Evolutionary conservation across 2,113 vertebrate genomes (phyloP), one percentile per base, ranked within the genome.

Genomic region (Heloderma charlesbogerti): DNA sequence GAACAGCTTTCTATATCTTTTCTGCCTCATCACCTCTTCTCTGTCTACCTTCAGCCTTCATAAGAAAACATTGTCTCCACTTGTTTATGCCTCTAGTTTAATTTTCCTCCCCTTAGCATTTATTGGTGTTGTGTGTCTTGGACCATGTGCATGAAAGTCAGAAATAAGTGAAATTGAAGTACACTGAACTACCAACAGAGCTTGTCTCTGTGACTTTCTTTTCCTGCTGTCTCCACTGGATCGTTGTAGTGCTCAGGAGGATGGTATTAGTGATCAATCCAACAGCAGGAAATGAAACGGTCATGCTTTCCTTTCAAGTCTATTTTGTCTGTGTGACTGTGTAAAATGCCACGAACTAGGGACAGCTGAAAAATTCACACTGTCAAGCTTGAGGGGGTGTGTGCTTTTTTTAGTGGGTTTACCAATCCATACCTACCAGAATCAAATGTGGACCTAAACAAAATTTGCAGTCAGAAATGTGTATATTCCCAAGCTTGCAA

Each of bases 41-140:
- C 51, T 78, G 90, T 84, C 86, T 92, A 89, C 88, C 94, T 92
- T 87, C 86, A 93, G 94, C 91, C 92, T 92, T 96, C 94, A 92
- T 92, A 84, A 92, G 94, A 95, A 95, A 94, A 91, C 25, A 93
- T 90, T 81, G 91, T 87, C 89, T 45, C 20, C 88, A 90, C 91
- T 82, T 92, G 88, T 57, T 87, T 89, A 18, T 83, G 82, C 72
- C 86, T 94, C 89, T 91, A 94, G 94, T 43, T 87, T 87, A 43
- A 93, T 94, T 94, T 94, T 85, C 92, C 45, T 88, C 60, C 89
- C 84, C 86, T 84, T 94, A 90, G 94, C 95, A 95, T 94, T 96
- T 95, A 95, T 92, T 92, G 92, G 85, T 80, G 90, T 80, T 96
- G 93, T 96, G 93, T 95, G 92, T 54, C 91, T 93, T 66, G 91